Percentiles rank a stretch among this genome's conserved stretches.
Conservation (phyloP, 2,888 invertebrate genomes). For the Chironomus tentans region DNA sequence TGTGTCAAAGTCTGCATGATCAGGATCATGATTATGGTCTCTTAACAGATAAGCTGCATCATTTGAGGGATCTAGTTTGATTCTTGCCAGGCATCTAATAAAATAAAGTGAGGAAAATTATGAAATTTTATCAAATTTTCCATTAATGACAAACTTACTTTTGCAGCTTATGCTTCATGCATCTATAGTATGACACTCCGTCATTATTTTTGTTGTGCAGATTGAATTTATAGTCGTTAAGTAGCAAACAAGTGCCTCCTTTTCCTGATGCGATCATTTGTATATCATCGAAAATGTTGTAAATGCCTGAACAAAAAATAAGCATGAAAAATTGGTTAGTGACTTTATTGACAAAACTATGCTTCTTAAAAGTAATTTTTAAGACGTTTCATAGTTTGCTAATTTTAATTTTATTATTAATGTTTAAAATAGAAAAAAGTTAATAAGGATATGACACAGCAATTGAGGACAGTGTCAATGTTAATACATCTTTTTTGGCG, state of each 20-base stretch:
- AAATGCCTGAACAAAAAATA: not conserved
- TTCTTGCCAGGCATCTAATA: conserved; percentile 15
- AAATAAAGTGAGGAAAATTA: not conserved
- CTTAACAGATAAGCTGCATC: not conserved
- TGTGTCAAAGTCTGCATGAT: not conserved
- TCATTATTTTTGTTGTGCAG: conserved; percentile 5
- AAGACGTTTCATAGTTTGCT: too few species aligned
- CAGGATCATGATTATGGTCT: not conserved
- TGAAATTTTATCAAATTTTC: not conserved
- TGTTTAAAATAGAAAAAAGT: too few species aligned
- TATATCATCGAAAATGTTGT: not conserved
- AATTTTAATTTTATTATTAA: not conserved
- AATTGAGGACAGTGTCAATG: too few species aligned
- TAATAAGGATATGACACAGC: too few species aligned
- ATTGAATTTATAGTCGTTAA: not conserved
- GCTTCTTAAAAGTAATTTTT: too few species aligned
- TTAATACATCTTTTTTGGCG: too few species aligned
- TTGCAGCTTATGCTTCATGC: conserved; percentile 6
- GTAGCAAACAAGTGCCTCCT: conserved; percentile 9
- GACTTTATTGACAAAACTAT: not conserved
- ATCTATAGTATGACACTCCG: not conserved
- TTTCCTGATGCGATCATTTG: conserved; percentile 7
- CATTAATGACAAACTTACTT: not conserved
- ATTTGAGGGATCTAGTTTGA: not conserved
- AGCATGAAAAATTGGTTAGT: not conserved